These are phyloP conservation scores for Amblyjoppa proteus DNA, from an alignment of 2,888 invertebrate genomes.

Conservation along the genomic window DNA sequence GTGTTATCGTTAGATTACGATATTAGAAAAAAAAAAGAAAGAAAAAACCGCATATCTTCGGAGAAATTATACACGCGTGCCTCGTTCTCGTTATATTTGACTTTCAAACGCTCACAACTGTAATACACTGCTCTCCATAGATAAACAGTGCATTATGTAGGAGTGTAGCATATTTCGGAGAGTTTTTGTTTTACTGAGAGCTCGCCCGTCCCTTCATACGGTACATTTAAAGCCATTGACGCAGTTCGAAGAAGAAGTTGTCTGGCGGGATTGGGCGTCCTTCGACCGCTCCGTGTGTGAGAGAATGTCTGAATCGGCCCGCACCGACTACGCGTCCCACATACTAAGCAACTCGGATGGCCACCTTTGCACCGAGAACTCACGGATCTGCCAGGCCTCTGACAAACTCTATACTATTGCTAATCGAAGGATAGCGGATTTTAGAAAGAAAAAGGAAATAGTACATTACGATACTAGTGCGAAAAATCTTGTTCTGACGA, in stretches of 20 bases:
- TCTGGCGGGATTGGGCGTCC: constrained; percentile 22
- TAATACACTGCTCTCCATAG: neutral
- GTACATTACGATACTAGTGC: no score
- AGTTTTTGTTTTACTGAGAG: neutral
- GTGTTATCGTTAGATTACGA: constrained; percentile 39
- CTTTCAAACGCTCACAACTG: neutral
- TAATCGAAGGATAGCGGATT: neutral
- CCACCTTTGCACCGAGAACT: neutral
- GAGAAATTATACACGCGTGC: constrained; percentile 2
- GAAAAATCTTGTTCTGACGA: no score
- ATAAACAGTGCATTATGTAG: neutral
- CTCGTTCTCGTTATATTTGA: neutral
- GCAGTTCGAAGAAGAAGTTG: constrained; percentile 21
- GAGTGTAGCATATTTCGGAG: neutral
- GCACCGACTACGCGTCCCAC: constrained; percentile 27
- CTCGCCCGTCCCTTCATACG: neutral
- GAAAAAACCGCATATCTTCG: constrained; percentile 4
- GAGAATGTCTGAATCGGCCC: constrained; percentile 36
- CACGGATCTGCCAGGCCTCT: neutral
- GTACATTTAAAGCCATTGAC: neutral
- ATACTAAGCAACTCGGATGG: constrained; percentile 14
- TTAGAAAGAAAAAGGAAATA: no score
- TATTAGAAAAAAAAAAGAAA: neutral
- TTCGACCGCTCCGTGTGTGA: constrained; percentile 19
- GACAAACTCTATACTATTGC: neutral